phyloP scores from a whole-genome alignment of 1,140 invertebrate genomes.

The Rhopalosiphum padi region DNA sequence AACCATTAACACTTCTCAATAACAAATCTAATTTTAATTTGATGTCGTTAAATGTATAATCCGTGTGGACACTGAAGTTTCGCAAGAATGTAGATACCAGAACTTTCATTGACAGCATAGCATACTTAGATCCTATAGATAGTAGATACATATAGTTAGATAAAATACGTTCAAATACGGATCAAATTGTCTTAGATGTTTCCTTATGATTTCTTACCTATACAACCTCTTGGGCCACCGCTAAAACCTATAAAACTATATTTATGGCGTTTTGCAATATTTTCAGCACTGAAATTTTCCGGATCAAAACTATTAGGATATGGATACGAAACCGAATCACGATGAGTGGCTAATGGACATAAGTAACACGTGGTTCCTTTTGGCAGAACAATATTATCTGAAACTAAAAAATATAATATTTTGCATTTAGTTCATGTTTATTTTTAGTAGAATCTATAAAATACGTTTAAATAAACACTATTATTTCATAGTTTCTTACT shows the following conservation, averaged over 20 bases:
- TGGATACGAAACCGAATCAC: constrained; percentile 65
- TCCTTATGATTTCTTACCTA: constrained; percentile 62
- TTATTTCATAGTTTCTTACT: too few species aligned
- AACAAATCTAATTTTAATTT: constrained; percentile 59
- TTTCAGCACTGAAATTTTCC: constrained; percentile 68
- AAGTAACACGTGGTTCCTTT: neutral
- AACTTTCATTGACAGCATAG: constrained; percentile 60
- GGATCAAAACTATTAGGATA: constrained; percentile 68
- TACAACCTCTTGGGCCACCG: constrained; percentile 64
- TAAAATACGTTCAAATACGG: neutral
- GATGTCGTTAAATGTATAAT: constrained; percentile 60
- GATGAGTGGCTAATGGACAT: constrained; percentile 67
- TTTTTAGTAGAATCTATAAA: too few species aligned
- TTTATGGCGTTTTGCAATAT: constrained; percentile 61
- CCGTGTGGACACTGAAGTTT: constrained; percentile 59
- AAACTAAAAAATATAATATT: neutral
- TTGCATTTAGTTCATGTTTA: too few species aligned
- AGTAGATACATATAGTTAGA: neutral
- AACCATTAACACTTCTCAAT: constrained; percentile 59
- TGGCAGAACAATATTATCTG: neutral
- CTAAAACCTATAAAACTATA: constrained; percentile 66
- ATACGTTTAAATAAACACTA: too few species aligned
- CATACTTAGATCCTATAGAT: constrained; percentile 59
- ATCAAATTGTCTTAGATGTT: neutral
- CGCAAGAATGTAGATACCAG: constrained; percentile 59